These are phyloP conservation scores for Rhagonycha fulva DNA, from an alignment of 2,888 invertebrate species.

Conservation along the genomic window DNA sequence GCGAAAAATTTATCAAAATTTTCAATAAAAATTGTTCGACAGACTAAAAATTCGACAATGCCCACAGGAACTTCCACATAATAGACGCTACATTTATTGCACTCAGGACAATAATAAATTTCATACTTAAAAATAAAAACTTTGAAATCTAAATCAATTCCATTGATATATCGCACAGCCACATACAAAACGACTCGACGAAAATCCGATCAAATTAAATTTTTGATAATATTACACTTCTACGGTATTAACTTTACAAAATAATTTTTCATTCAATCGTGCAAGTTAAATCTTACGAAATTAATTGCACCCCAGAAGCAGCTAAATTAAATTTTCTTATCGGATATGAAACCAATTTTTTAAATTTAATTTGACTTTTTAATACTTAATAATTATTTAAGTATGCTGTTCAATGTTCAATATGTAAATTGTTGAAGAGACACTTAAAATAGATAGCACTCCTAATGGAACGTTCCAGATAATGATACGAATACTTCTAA, in stretches of 20 bases:
- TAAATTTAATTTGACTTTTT: background rate
- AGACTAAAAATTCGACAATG: constrained; percentile 21
- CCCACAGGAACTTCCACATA: constrained; percentile 22
- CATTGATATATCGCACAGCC: constrained; percentile 14
- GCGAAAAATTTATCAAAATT: constrained; percentile 19
- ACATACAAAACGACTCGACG: background rate
- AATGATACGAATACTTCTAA: constrained; percentile 2
- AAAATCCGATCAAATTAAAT: constrained; percentile 23
- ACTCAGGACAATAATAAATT: constrained; percentile 29
- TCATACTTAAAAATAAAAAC: constrained; percentile 28
- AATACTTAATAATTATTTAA: background rate
- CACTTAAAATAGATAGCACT: background rate
- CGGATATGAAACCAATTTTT: background rate
- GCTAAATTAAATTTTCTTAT: background rate
- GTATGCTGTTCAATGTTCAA: background rate
- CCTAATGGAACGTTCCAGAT: constrained; percentile 3
- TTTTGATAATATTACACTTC: constrained; percentile 16
- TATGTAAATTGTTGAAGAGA: constrained; percentile 3
- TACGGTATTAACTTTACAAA: constrained; percentile 5
- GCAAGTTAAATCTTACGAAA: background rate
- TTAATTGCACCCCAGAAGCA: background rate
- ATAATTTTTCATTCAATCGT: constrained; percentile 1
- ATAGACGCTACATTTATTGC: constrained; percentile 28
- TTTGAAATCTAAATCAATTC: constrained; percentile 25
- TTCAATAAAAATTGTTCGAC: constrained; percentile 18